A percentile compares a stretch with the other conserved stretches of the same genome.
phyloP scores from a whole-genome alignment of 2,888 invertebrate species.

The Empis stercorea region DNA sequence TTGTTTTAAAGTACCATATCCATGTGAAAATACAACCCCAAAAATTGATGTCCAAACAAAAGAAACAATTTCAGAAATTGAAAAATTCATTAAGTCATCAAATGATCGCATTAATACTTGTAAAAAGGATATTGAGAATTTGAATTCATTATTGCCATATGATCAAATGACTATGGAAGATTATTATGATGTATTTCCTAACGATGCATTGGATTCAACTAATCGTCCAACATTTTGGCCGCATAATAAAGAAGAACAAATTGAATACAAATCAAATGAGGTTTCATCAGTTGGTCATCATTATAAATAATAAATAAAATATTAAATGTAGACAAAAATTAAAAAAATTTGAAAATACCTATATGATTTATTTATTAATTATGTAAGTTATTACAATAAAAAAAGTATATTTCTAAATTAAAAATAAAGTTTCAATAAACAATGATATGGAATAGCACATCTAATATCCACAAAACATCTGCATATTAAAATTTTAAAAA shows the following conservation, averaged over 20 bases:
- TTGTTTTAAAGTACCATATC: constrained; percentile 67
- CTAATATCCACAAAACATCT: too few species aligned
- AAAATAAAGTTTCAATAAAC: too few species aligned
- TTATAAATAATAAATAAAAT: too few species aligned
- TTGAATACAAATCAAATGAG: constrained; percentile 40
- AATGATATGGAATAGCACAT: too few species aligned
- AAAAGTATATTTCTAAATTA: too few species aligned
- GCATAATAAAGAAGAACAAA: constrained; percentile 56
- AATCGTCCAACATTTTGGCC: constrained; percentile 82
- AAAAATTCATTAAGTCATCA: constrained; percentile 44
- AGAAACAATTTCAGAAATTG: constrained; percentile 47
- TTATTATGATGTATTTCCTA: constrained; percentile 64
- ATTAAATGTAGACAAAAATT: too few species aligned
- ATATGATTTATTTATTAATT: too few species aligned
- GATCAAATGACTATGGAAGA: constrained; percentile 90
- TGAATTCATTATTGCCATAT: constrained; percentile 61
- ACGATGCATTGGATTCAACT: constrained; percentile 55
- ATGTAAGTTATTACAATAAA: too few species aligned
- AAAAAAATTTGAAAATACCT: too few species aligned
- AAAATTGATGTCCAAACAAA: constrained; percentile 58
- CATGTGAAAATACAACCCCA: constrained; percentile 54
- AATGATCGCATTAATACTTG: constrained; percentile 31
- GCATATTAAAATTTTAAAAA: too few species aligned
- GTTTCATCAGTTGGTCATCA: constrained; percentile 22
- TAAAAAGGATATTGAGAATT: constrained; percentile 49